phyloP scores from a whole-genome alignment of 1,140 invertebrate genomes.

The Camponotus vicinus region DNA sequence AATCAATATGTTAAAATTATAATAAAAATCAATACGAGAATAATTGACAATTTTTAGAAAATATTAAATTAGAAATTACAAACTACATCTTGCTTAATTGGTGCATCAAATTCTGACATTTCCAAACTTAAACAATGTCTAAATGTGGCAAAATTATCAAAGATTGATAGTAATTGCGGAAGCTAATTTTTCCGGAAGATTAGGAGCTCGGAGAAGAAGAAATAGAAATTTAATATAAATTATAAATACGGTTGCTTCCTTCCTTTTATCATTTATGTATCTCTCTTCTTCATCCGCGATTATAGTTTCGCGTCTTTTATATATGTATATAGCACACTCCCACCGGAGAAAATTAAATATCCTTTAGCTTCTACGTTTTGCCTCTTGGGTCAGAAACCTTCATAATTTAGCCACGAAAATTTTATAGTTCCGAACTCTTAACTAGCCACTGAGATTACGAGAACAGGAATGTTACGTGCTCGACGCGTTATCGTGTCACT shows the following conservation, averaged over 20 bases:
- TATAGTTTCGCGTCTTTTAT: conserved; percentile 68
- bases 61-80: background rate
- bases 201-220: background rate
- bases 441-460: conserved; percentile 58
- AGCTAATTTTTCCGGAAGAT: background rate
- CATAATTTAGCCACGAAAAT: conserved; percentile 55
- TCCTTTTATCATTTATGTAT: conserved; percentile 7
- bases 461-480: conserved; percentile 44
- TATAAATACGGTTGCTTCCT: conserved; percentile 41
- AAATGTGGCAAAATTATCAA: background rate
- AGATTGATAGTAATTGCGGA: background rate
- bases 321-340: conserved; percentile 42
- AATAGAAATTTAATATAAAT: conserved; percentile 58
- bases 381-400: conserved; percentile 33
- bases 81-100: background rate
- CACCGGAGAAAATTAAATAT: conserved; percentile 71
- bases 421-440: conserved; percentile 63
- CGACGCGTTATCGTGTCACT: conserved; percentile 59
- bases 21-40: no score
- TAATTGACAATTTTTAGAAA: background rate
- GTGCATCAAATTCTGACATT: background rate
- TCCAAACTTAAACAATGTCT: background rate
- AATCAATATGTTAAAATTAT: no score
- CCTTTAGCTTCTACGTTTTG: conserved; percentile 27
- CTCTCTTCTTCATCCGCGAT: conserved; percentile 17